These are phyloP conservation scores for Sylvia atricapilla DNA, from an alignment of 2,113 vertebrate genomes.

Conservation along the genomic window DNA sequence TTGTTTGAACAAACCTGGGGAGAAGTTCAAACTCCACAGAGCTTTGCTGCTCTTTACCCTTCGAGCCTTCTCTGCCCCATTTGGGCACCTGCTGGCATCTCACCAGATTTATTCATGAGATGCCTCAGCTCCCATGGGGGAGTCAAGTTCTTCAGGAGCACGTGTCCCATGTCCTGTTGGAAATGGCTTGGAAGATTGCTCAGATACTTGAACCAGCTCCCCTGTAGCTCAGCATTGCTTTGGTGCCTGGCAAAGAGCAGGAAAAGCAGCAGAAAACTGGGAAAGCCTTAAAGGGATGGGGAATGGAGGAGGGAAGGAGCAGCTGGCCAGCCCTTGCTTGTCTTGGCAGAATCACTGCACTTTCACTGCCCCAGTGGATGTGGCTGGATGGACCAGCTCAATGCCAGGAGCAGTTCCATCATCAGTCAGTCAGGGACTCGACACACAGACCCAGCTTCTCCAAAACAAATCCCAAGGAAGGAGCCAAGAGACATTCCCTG, in stretches of 20 bases:
- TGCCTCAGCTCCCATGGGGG: accelerated
- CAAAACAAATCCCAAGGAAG: neutral
- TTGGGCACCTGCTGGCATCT: neutral
- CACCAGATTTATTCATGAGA: neutral
- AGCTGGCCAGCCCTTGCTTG: neutral
- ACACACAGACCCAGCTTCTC: neutral
- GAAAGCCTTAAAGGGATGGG: neutral
- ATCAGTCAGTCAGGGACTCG: neutral
- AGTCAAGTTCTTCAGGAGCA: neutral
- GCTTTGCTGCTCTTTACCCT: neutral
- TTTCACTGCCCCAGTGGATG: neutral
- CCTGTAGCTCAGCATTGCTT: neutral
- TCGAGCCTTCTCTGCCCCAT: neutral
- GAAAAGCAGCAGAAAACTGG: neutral
- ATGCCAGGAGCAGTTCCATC: neutral
- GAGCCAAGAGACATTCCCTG: neutral
- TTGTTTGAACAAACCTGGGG: neutral
- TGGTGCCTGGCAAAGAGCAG: neutral
- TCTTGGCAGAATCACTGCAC: neutral
- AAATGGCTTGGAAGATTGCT: neutral
- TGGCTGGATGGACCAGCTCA: neutral
- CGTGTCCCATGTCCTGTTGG: neutral
- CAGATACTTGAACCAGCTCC: neutral
- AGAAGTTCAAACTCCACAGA: neutral
- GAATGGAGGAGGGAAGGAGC: neutral